Base-by-base conservation (phyloP, 1,140 invertebrate species). In the Halictus rubicundus region DNA sequence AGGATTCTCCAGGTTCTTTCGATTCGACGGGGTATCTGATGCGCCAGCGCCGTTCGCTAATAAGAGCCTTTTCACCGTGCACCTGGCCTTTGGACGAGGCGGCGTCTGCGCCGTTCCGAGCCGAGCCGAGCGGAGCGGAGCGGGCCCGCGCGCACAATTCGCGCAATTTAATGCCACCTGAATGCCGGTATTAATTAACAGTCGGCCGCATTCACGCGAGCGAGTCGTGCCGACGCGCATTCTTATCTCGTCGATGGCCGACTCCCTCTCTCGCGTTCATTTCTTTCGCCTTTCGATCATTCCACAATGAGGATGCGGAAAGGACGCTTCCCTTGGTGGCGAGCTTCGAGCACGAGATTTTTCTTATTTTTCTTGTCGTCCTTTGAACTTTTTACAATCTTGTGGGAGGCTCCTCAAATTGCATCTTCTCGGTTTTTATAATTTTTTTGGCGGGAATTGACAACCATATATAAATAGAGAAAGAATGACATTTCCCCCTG, bases 131-230 rank as follows among this genome's bases (percentile, higher is more conserved):
- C 39, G 32, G 32, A 32, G n/a, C 37, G 3, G 37, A 4, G 37
- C 37, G 3, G 37, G 37, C 39, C 54, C 75, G 71, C 64, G 52
- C 73, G 71, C 61, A 86, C 87, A 87, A 87, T 88, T 83, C 80
- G 70, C 75, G 82, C 81, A 86, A 88, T 88, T 88, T 88, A 86
- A 88, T 88, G 80, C 78, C 78, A 81, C 63, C 52, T 84, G 87
- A 88, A 88, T 88, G 86, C 78, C 68, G 74, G 83, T 81, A 87
- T 88, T 88, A 88, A 88, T 88, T 88, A 88, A 88, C 87, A 87
- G 84, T 68, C 84, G 66, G 80, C 75, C 64, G 27, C 57, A 86
- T 85, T 85, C 78, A 88, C 72, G 64, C 83, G 68, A 70, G 59
- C 72, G 68, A 80, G 65, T 69, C 78, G 65, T 52, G 63, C n/a